phyloP scores from a whole-genome alignment of 2,888 invertebrate genomes.

The Nephrotoma appendiculata region DNA sequence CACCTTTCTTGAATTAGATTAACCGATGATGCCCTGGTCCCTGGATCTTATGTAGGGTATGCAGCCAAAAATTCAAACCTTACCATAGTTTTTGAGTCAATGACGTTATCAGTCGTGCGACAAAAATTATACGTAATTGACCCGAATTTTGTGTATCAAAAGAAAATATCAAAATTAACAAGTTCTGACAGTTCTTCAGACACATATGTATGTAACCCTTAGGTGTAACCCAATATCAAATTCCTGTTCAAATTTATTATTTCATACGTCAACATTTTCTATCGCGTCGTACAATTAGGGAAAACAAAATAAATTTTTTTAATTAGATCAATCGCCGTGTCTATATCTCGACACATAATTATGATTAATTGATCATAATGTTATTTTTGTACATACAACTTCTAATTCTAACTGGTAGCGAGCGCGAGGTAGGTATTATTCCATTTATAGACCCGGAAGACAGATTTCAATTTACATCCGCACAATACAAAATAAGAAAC shows the following conservation, averaged over 20 bases:
- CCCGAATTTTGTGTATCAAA: no score
- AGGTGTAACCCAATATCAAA: not conserved
- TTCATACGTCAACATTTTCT: not conserved
- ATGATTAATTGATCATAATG: not conserved
- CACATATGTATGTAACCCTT: not conserved
- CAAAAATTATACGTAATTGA: no score
- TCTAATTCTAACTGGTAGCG: not conserved
- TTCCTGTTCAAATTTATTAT: not conserved
- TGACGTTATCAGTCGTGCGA: no score
- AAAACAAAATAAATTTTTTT: not conserved
- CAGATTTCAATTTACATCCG: not conserved
- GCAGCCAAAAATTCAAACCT: no score
- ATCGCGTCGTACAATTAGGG: not conserved
- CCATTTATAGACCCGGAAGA: not conserved
- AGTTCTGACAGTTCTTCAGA: no score
- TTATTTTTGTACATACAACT: not conserved
- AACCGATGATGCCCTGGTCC: no score
- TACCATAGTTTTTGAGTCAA: no score
- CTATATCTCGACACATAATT: not conserved
- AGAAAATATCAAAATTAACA: no score
- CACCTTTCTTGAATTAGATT: no score
- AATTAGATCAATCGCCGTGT: not conserved
- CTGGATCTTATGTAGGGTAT: no score
- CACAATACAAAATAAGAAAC: not conserved
- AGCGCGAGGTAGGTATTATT: not conserved